Evolutionary conservation across 2,797 vertebrate genomes (phyloP), one percentile per base, ranked within the genome.

Genomic region (Sebastes wilsoni): DNA sequence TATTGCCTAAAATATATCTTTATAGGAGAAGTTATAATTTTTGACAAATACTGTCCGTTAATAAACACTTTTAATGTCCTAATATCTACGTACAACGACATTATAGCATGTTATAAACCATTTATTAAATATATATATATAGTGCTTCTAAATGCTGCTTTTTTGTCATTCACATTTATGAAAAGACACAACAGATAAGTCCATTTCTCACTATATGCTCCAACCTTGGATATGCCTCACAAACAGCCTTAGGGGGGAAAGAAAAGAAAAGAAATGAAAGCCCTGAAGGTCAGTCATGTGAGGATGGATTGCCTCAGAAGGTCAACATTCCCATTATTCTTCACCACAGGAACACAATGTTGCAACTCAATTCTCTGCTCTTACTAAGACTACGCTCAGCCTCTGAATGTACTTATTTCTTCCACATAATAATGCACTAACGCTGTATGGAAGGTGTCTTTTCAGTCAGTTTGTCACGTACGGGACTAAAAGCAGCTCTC

Each of bases 301-400:
- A 88, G 75, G 89, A 92, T 88, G 87, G 81, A 91, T 93, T 83
- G 82, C 87, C 65, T 80, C 77, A 91, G 89, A 94, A 94, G 93
- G 93, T 94, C 93, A 94, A 91, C 93, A 84, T 86, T 90, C 88
- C 85, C 89, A 90, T 94, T 93, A 92, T 92, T 93, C 89, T 85
- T 77, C 85, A 79, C 76, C 25, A 0, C 82, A 30, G 72, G 81
- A 93, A 89, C 84, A 85, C 82, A 80, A 36, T 79, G 79, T 75
- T 85, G 80, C 75, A 88, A 81, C 87, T 82, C 83, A 38, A 59
- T 83, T 80, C 81, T 80, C 66, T 58, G 75, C 86, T 83, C 71
- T 49, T 18, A 66, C 81, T 20, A 20, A 80, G 60, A 32, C 71
- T 38, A 30, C 67, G 30, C 72, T 16, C 42, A 5, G 77, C 69